These are phyloP conservation scores for Gila robusta DNA, from an alignment of 2,797 vertebrate species.

Conservation along the genomic window DNA sequence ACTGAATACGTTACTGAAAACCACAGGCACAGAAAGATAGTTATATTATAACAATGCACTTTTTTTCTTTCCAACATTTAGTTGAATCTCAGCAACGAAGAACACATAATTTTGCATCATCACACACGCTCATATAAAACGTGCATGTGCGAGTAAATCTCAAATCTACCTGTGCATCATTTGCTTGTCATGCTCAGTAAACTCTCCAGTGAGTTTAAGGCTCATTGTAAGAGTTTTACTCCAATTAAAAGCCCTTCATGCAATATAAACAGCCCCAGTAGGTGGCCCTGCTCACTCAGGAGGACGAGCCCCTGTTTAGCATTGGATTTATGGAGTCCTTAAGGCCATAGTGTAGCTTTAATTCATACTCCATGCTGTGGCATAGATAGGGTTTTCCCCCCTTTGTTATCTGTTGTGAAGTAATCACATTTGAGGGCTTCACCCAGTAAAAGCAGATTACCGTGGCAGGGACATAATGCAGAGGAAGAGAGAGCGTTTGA, in stretches of 20 bases:
- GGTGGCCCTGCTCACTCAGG: conserved; percentile 80
- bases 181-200: not conserved
- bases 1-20: not conserved
- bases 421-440: conserved; percentile 79
- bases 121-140: not conserved
- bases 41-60: not conserved
- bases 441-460: conserved; percentile 76
- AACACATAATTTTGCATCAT: not conserved
- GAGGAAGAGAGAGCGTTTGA: conserved; percentile 62
- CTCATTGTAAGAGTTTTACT: conserved; percentile 5
- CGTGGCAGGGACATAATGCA: conserved; percentile 67
- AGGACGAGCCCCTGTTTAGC: conserved; percentile 54
- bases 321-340: conserved; percentile 69
- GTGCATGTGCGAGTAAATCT: not conserved
- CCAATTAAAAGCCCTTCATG: conserved; percentile 24
- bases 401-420: conserved; percentile 77
- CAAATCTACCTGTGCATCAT: not conserved
- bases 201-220: not conserved
- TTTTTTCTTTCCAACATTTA: not conserved
- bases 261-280: conserved; percentile 71
- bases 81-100: not conserved
- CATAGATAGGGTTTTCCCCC: conserved; percentile 64
- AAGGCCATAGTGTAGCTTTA: conserved; percentile 75
- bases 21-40: not conserved
- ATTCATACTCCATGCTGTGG: conserved; percentile 73